These are phyloP conservation scores for Siniperca knerii DNA, from an alignment of 2,113 vertebrate species.

Conservation along the genomic window DNA sequence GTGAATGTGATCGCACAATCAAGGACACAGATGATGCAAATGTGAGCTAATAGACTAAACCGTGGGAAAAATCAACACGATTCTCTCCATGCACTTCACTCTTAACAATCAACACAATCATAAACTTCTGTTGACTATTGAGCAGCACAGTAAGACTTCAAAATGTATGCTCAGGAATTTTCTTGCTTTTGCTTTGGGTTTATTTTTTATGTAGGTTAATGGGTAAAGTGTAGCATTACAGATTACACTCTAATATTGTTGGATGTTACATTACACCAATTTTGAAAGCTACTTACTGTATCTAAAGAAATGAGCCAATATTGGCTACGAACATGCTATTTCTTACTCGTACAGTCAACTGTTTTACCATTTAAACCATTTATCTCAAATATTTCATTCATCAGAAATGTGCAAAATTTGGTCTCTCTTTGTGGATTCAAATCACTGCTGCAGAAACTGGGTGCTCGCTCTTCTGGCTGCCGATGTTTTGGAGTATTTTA, in stretches of 20 bases:
- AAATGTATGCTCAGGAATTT: neutral
- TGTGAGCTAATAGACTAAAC: conserved; percentile 40
- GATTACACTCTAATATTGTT: neutral
- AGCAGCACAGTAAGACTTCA: neutral
- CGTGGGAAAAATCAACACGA: conserved; percentile 67
- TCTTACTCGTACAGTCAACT: neutral
- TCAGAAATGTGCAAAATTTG: neutral
- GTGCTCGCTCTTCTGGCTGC: neutral
- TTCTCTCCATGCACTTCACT: neutral
- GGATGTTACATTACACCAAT: neutral
- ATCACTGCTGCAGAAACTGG: neutral
- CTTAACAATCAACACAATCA: conserved; percentile 1
- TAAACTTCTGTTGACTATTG: neutral
- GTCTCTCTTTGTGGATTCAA: neutral
- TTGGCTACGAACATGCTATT: neutral
- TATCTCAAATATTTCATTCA: neutral
- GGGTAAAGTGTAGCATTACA: neutral
- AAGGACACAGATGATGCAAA: conserved; percentile 67
- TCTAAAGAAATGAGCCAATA: neutral
- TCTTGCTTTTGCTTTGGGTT: neutral
- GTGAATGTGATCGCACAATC: conserved; percentile 46
- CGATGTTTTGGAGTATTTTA: neutral
- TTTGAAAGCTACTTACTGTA: neutral
- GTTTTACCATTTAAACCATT: neutral
- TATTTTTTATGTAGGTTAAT: neutral